Base-by-base conservation (phyloP, 1,140 invertebrate species). In the Eufriesea mexicana region DNA sequence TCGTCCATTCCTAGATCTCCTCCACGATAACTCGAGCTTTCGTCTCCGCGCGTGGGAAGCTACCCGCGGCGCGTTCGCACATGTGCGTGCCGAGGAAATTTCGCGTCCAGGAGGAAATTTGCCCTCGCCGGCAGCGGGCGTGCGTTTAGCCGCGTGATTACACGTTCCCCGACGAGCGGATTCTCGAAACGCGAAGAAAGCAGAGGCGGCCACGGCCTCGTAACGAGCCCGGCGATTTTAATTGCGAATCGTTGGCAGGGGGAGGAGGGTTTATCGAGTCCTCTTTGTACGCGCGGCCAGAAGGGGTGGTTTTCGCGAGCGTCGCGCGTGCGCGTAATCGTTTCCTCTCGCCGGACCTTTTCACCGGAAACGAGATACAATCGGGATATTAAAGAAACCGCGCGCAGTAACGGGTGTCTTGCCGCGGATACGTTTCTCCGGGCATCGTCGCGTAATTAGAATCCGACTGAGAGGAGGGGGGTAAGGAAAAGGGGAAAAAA, bases 41-140 rank as follows among this genome's bases (percentile, higher is more conserved):
- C 78, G 75, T 78, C 77, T 47, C 23, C 23, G 54, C 47, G 90
- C 89, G 89, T 91, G 89, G 85, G 89, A 91, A 91, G 85, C 76
- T 66, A 62, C 47, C 64, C 62, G 72, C 54, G 76, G 82, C 59
- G 49, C 47, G 77, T 88, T 83, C 84, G 49, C 84, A 86, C 64
- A 74, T 47, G 42, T 28, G 78, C 57, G 28, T 8, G 23, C 45
- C 35, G 25, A 51, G 70, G 14, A 64, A 75, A 66, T 81, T 81
- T 75, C 16, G 59, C 47, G 45, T 42, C 49, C 7, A 49, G 49
- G 9, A 49, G 10, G 10, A 14, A 54, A 62, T 72, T 51, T 18
- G 45, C 47, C 57, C 18, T 18, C 18, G 51, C 74, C 25, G 64
- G 51, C 20, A 25, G 18, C 25, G 49, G 16, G 25, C 9, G 25